Percentiles rank a stretch among this genome's conserved stretches.
These are phyloP conservation scores for Marcusenius ussheri DNA, from an alignment of 2,113 vertebrate species.

Conservation along the genomic window DNA sequence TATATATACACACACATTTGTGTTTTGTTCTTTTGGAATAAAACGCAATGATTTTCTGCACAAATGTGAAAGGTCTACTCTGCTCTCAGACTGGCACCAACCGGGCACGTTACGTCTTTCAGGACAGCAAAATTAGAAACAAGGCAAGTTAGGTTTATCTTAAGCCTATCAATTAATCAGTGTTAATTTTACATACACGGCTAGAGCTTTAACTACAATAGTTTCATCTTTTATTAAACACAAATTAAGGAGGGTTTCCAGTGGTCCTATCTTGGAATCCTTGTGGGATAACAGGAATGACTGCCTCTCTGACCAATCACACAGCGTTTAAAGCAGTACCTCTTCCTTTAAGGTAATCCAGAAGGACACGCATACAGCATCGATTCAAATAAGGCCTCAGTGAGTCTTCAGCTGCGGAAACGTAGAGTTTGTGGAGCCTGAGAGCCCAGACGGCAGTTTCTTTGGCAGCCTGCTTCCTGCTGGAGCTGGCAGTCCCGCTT, in stretches of 20 bases:
- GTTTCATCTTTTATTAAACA: neutral
- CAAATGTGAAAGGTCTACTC: neutral
- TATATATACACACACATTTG: conserved; percentile 16
- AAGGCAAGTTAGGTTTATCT: neutral
- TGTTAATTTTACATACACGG: conserved; percentile 14
- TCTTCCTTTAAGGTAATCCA: neutral
- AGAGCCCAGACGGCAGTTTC: neutral
- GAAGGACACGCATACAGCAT: neutral
- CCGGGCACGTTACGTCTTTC: neutral
- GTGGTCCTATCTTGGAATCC: neutral
- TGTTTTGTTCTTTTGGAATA: neutral
- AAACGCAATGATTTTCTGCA: conserved; percentile 4
- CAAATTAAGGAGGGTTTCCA: neutral
- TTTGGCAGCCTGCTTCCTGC: neutral
- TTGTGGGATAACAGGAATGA: neutral
- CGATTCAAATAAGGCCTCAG: neutral
- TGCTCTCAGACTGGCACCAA: neutral
- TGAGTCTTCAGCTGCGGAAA: neutral
- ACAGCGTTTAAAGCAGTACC: neutral
- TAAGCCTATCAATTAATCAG: conserved; percentile 6
- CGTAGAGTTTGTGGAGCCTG: neutral
- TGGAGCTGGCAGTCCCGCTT: neutral
- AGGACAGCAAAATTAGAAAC: neutral
- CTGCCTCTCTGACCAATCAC: neutral
- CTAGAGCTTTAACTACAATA: neutral